A percentile compares a stretch with the other conserved stretches of the same genome.
Evolutionary conservation across 2,797 vertebrate genomes (phyloP).

Genomic region (Coilia nasus): DNA sequence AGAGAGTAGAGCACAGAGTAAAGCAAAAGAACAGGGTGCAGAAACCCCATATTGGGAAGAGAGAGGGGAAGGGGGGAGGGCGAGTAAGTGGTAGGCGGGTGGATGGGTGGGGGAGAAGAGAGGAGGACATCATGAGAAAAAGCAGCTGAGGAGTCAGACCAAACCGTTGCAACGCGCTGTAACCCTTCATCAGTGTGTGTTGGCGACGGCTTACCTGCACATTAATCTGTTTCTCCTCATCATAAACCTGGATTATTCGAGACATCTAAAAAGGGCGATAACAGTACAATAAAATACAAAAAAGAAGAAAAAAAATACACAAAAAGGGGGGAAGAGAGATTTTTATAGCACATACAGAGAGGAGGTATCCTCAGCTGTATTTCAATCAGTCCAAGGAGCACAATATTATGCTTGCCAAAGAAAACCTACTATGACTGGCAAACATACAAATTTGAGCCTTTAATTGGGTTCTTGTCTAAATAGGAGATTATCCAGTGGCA

Average conservation of each 20-base stretch:
- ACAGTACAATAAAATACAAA: constrained; percentile 92
- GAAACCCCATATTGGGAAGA: constrained; percentile 39
- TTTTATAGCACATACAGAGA: constrained; percentile 78
- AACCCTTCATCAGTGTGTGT: constrained; percentile 85
- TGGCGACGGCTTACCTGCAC: constrained; percentile 96
- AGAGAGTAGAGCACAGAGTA: not conserved
- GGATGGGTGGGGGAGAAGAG: constrained; percentile 63
- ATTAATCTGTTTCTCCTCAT: constrained; percentile 99
- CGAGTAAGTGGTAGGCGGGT: constrained; percentile 53
- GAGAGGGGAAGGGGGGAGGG: constrained; percentile 45
- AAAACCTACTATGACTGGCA: not conserved
- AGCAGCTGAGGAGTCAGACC: constrained; percentile 44
- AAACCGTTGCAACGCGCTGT: constrained; percentile 61
- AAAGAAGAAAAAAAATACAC: constrained; percentile 82
- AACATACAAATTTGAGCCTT: not conserved
- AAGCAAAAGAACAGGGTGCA: not conserved
- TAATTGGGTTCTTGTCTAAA: not conserved
- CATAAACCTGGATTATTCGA: constrained; percentile 99
- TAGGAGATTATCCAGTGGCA: not conserved
- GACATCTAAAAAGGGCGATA: constrained; percentile 96
- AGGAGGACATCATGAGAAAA: constrained; percentile 81
- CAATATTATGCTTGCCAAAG: constrained; percentile 42
- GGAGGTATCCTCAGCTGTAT: constrained; percentile 54
- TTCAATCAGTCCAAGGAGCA: constrained; percentile 47
- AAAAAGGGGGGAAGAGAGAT: constrained; percentile 77